Evolutionary conservation across 2,888 invertebrate species (phyloP).

Genomic region (Eristalis intricaria): DNA sequence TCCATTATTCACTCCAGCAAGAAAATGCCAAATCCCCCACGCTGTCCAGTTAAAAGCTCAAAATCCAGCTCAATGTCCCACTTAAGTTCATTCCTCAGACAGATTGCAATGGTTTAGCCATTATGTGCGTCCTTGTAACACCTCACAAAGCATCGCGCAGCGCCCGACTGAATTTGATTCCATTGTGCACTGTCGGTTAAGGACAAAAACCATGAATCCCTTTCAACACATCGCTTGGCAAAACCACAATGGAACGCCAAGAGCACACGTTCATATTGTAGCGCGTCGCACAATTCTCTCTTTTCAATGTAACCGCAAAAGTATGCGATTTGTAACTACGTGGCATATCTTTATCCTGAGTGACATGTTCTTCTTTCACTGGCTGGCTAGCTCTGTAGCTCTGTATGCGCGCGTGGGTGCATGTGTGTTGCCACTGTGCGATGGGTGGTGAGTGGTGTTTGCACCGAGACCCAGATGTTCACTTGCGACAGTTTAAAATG

Average conservation of each 20-base stretch:
- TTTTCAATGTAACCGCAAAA: conserved; percentile 64
- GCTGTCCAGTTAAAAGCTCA: conserved; percentile 43
- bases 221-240: conserved; percentile 35
- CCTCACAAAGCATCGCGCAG: conserved; percentile 41
- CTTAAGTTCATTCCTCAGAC: conserved; percentile 16
- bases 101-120: conserved; percentile 3
- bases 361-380: conserved; percentile 48
- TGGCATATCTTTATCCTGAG: conserved; percentile 70
- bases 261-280: conserved; percentile 47
- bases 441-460: neutral
- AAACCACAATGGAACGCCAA: conserved; percentile 22
- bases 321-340: conserved; percentile 70
- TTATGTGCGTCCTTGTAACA: conserved; percentile 35
- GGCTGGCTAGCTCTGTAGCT: neutral
- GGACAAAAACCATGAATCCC: conserved; percentile 50
- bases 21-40: conserved; percentile 8
- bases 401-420: neutral
- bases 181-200: conserved; percentile 23
- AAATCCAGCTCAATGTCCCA: conserved; percentile 32
- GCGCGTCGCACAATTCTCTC: conserved; percentile 56
- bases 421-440: too few species aligned
- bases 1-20: neutral
- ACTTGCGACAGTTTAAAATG: conserved; percentile 55
- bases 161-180: conserved; percentile 55
- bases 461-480: conserved; percentile 29